Base-by-base conservation (phyloP, 2,888 invertebrate genomes). In the Gymnocheta viridis region DNA sequence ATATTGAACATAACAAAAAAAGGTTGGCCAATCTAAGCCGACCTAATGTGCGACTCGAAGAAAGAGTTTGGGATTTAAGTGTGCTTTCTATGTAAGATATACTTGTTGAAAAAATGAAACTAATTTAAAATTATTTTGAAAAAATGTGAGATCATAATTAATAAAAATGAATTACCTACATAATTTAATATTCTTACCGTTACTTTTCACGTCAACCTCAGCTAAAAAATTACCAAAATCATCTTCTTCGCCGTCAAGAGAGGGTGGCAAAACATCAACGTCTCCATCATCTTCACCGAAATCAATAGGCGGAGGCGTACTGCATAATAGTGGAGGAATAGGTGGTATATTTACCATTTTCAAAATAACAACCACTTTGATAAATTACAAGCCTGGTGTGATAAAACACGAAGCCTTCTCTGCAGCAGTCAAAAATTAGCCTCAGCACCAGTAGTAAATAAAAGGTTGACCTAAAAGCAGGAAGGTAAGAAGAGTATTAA, bases 291-390 rank as follows among this genome's bases (percentile, higher is more conserved):
- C 90, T 54, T 91, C 91, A 5, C 90, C 90, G 80, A 91, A 91
- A 85, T 92, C 92, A 86, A 94, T 93, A 51, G 94, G 94, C 60
- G 94, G 94, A 74, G 94, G 94, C 60, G 94, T 93, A 88, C 92
- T 93, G 88, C 93, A 93, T 82, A 94, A 89, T 80, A 94, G 90
- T 82, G 93, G 94, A 86, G 94, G 94, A 88, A 94, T 86, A 9
- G 87, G 82, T 22, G 85, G 86, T 54, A 85, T 70, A 66, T 82
- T 86, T 24, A 85, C 83, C 85, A 86, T 86, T 85, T 80, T 83
- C 12, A 62, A 74, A 69, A 44, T 47, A 29, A 22, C 47, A 44
- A 74, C 66, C 69, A 73, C 67, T 29, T 74, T 67, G 49, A 35
- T 44, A 10, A 62, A 12, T 35, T 5, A 35, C 17, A 76, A 70